Conservation (phyloP, 2,113 vertebrate species). For the Aramus guarauna region DNA sequence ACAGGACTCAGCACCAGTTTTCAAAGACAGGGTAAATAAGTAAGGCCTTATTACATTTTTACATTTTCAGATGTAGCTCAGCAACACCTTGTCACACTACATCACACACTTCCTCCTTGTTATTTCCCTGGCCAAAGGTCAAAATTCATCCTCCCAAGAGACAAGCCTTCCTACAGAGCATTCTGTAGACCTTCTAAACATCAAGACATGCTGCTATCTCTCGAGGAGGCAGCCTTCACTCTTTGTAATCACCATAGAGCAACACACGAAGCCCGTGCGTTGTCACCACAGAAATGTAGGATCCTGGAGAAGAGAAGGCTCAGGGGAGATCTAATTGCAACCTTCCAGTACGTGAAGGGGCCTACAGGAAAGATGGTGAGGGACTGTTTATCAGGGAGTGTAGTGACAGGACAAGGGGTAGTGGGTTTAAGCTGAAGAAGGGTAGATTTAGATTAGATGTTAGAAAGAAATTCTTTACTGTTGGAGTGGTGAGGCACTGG, state of each 20-base stretch:
- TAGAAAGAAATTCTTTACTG: too few relatives aligned
- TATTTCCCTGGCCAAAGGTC: not conserved
- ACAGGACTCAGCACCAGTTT: not conserved
- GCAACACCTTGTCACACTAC: not conserved
- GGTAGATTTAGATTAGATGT: too few relatives aligned
- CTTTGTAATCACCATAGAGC: not conserved
- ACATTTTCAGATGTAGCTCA: not conserved
- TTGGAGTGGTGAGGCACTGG: too few relatives aligned
- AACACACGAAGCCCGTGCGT: accelerated
- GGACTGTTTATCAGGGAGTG: too few relatives aligned
- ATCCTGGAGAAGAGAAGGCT: too few relatives aligned
- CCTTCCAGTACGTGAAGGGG: too few relatives aligned
- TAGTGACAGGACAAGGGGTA: too few relatives aligned
- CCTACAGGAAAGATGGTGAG: too few relatives aligned
- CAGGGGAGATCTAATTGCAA: too few relatives aligned
- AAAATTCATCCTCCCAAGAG: not conserved
- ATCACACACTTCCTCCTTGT: not conserved
- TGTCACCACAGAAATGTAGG: not conserved
- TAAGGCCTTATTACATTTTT: not conserved
- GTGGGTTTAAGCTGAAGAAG: too few relatives aligned
- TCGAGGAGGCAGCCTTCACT: not conserved
- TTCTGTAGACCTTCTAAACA: not conserved
- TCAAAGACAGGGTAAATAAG: not conserved
- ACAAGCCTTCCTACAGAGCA: not conserved
- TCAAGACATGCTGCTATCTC: not conserved